These are phyloP conservation scores for Clarias pachynema DNA, from an alignment of 2,797 vertebrate genomes.

Conservation along the genomic window DNA sequence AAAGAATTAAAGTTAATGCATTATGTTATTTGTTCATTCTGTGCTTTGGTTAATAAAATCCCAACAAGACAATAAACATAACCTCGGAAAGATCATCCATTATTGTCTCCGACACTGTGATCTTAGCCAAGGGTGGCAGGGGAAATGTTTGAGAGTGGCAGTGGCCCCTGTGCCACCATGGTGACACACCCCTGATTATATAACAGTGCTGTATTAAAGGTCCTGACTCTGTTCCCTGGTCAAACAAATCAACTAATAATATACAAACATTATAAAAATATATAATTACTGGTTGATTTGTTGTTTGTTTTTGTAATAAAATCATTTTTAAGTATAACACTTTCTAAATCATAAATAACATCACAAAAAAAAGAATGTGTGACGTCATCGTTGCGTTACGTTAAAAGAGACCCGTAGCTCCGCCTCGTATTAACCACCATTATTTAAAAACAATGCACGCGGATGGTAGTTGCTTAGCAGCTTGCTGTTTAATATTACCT, in stretches of 20 bases:
- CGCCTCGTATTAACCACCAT: not conserved
- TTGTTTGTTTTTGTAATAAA: no score
- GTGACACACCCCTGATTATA: not conserved
- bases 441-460: not conserved
- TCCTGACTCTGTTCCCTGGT: no score
- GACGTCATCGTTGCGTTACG: not conserved
- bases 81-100: not conserved
- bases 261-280: no score
- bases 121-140: not conserved
- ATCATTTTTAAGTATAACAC: no score
- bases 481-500: conserved; percentile 45
- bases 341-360: no score
- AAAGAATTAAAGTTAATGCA: no score
- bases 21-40: no score
- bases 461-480: not conserved
- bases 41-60: not conserved
- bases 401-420: not conserved
- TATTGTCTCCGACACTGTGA: not conserved
- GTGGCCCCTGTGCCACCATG: not conserved
- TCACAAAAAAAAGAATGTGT: not conserved
- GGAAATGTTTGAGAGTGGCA: not conserved
- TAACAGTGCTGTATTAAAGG: not conserved
- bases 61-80: not conserved
- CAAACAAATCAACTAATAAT: no score
- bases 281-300: no score